Conservation (phyloP, 2,888 invertebrate species). For the Zonitis immaculata region DNA sequence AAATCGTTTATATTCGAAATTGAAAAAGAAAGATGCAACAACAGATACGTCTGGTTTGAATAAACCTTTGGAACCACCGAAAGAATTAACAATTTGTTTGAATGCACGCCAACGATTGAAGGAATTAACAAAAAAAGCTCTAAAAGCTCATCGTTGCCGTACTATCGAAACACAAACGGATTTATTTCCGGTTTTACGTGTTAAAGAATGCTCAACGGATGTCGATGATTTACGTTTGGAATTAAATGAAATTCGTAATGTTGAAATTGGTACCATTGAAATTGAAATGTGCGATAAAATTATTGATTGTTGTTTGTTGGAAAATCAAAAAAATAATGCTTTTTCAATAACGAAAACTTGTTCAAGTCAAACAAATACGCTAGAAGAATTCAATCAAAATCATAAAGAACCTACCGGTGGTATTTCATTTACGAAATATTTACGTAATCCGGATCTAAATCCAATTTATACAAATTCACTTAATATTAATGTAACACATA, state of each 20-base stretch:
- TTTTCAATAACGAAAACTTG: slow-evolving; percentile 45
- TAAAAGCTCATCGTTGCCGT: slow-evolving; percentile 52
- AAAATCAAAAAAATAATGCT: slow-evolving; percentile 29
- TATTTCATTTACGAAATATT: slow-evolving; percentile 46
- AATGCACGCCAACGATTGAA: slow-evolving; percentile 56
- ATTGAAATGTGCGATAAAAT: slow-evolving; percentile 50
- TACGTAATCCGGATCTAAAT: slow-evolving; percentile 36
- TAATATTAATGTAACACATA: slow-evolving; percentile 58
- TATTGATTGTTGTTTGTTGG: slow-evolving; percentile 48
- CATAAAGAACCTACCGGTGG: slow-evolving; percentile 27
- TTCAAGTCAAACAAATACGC: slow-evolving; percentile 37
- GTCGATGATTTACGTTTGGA: slow-evolving; percentile 53
- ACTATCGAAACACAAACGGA: slow-evolving; percentile 58
- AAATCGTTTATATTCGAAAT: slow-evolving; percentile 60
- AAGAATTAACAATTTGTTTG: slow-evolving; percentile 55
- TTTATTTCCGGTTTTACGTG: slow-evolving; percentile 48
- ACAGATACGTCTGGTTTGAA: slow-evolving; percentile 40
- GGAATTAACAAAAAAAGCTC: slow-evolving; percentile 57
- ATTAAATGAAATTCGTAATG: slow-evolving; percentile 42
- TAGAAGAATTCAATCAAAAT: slow-evolving; percentile 7
- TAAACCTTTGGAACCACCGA: slow-evolving; percentile 24
- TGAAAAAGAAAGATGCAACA: slow-evolving; percentile 51
- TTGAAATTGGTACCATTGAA: slow-evolving; percentile 43
- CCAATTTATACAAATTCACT: slow-evolving; percentile 52
- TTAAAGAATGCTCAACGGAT: slow-evolving; percentile 57